phyloP scores from a whole-genome alignment of 2,888 invertebrate species.

The Nebria salina region DNA sequence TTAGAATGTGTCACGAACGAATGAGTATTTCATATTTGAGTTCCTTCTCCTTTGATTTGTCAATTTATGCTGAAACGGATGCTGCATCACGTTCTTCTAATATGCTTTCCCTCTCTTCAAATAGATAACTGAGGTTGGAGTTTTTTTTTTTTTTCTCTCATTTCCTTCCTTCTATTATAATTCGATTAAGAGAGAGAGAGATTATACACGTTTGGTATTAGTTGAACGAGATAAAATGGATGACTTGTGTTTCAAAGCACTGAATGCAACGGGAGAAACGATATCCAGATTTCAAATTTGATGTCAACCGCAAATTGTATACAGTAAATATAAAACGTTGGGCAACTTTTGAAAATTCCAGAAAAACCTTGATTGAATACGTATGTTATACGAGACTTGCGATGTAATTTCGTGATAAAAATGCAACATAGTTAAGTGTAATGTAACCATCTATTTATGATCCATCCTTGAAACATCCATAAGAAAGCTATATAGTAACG shows the following conservation, averaged over 20 bases:
- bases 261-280: too few species aligned
- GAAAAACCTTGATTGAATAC: background rate
- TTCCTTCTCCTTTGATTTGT: background rate
- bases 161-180: too few species aligned
- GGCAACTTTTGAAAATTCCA: background rate
- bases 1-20: background rate
- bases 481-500: background rate
- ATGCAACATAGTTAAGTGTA: constrained; percentile 29
- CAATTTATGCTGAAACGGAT: background rate
- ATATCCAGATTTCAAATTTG: too few species aligned
- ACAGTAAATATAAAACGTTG: background rate
- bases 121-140: background rate
- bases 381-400: background rate
- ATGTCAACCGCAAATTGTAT: too few species aligned
- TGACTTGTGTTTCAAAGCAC: too few species aligned
- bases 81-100: background rate
- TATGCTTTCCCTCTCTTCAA: background rate
- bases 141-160: too few species aligned
- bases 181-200: too few species aligned
- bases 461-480: background rate
- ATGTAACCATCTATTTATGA: background rate
- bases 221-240: too few species aligned
- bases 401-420: constrained; percentile 12
- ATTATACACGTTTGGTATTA: too few species aligned
- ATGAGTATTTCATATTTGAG: constrained; percentile 1